phyloP scores from a whole-genome alignment of 2,888 invertebrate species.

The Callyntrura sp. region DNA sequence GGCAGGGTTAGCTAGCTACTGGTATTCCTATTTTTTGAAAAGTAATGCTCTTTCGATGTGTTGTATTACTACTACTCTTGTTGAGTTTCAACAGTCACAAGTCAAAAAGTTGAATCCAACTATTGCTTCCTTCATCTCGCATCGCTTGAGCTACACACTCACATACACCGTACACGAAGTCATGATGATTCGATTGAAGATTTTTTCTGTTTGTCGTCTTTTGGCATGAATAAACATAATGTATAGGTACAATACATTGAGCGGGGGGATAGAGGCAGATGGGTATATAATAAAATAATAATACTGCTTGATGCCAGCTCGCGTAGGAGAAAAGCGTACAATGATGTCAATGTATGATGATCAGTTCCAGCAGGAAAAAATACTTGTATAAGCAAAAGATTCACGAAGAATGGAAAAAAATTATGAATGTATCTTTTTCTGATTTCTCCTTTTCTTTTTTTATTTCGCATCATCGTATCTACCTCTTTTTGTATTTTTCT shows the following conservation, averaged over 20 bases:
- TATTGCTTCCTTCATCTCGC: conserved; percentile 53
- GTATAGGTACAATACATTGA: background rate
- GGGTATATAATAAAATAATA: conserved; percentile 15
- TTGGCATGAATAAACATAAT: conserved; percentile 61
- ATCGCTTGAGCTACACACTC: conserved; percentile 45
- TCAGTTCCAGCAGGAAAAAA: conserved; percentile 32
- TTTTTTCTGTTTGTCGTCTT: conserved; percentile 47
- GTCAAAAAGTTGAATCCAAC: conserved; percentile 63
- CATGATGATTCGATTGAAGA: conserved; percentile 61
- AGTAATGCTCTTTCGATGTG: conserved; percentile 53
- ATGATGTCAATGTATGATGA: conserved; percentile 37
- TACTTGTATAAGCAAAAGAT: conserved; percentile 19
- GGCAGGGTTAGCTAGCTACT: background rate
- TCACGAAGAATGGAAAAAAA: conserved; percentile 49
- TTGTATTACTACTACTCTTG: background rate
- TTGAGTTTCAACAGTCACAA: conserved; percentile 18
- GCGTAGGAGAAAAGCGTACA: background rate
- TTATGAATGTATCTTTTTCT: conserved; percentile 62
- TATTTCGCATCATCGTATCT: conserved; percentile 55
- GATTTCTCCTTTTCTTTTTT: conserved; percentile 32
- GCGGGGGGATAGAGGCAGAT: background rate
- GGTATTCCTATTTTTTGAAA: background rate
- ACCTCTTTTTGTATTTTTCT: conserved; percentile 24
- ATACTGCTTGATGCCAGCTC: background rate
- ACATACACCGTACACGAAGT: conserved; percentile 3